Evolutionary conservation across 2,888 invertebrate species (phyloP).

Genomic region (Andrena chrysosceles): DNA sequence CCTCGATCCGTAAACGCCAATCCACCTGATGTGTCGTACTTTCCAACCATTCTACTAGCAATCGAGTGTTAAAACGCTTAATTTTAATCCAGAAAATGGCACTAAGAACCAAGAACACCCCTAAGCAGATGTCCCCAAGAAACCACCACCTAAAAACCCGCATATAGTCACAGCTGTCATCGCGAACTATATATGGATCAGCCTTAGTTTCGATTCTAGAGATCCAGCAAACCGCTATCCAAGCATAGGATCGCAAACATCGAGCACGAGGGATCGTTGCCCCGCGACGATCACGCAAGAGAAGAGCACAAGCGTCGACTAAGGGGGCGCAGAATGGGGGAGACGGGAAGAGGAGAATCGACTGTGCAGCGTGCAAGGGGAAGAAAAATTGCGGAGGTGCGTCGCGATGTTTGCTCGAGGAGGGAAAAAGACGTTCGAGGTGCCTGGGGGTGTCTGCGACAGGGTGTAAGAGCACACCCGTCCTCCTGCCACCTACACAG

Average conservation of each 20-base stretch:
- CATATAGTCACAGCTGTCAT: conserved; percentile 26
- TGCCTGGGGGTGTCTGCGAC: conserved; percentile 13
- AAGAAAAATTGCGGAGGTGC: conserved; percentile 30
- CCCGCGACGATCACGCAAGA: not conserved
- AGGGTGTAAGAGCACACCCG: not conserved
- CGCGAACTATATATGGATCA: conserved; percentile 54
- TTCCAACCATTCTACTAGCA: too few relatives aligned
- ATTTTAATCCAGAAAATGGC: too few relatives aligned
- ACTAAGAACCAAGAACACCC: not conserved
- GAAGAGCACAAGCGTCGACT: not conserved
- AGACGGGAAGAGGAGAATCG: not conserved
- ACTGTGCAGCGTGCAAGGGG: conserved; percentile 2
- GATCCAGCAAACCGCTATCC: conserved; percentile 51
- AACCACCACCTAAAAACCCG: conserved; percentile 14
- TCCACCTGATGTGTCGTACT: too few relatives aligned
- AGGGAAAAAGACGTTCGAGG: conserved; percentile 12
- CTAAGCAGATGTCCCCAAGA: not conserved
- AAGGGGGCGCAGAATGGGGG: not conserved
- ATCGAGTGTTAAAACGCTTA: too few relatives aligned
- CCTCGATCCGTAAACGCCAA: too few relatives aligned
- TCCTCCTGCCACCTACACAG: too few relatives aligned
- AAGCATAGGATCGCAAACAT: conserved; percentile 57
- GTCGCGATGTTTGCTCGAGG: conserved; percentile 8
- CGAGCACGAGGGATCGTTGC: conserved; percentile 29
- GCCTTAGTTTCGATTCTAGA: conserved; percentile 44